These are phyloP conservation scores for Acanthornis magna DNA, from an alignment of 2,797 vertebrate genomes.

Conservation along the genomic window DNA sequence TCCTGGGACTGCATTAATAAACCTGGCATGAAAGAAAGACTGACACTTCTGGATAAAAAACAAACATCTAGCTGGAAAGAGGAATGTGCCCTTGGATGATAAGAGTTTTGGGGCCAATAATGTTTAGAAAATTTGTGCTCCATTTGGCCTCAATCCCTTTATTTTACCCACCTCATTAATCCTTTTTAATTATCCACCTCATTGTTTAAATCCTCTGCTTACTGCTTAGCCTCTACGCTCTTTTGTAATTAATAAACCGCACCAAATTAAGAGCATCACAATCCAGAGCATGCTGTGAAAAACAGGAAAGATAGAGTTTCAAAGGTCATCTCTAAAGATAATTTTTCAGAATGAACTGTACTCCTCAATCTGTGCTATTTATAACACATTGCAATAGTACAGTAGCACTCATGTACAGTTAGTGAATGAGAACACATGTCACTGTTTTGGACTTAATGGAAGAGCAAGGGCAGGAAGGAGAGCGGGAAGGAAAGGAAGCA, in stretches of 20 bases:
- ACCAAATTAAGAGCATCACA: conserved; percentile 12
- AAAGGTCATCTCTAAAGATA: conserved; percentile 66
- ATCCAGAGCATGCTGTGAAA: conserved; percentile 6
- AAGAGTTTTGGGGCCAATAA: neutral
- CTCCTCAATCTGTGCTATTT: conserved; percentile 65
- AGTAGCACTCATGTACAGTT: neutral
- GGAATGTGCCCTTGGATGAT: neutral
- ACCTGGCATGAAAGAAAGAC: neutral
- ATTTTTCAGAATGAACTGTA: conserved; percentile 64
- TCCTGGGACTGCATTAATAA: neutral
- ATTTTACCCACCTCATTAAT: conserved; percentile 61
- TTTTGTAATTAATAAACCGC: conserved; percentile 44
- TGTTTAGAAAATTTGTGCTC: conserved; percentile 17
- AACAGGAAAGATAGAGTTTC: conserved; percentile 13
- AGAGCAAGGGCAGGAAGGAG: neutral
- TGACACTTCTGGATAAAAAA: neutral
- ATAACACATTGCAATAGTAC: conserved; percentile 31
- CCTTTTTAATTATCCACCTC: conserved; percentile 62
- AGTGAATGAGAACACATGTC: neutral
- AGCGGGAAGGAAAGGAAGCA: neutral
- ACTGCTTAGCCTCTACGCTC: neutral
- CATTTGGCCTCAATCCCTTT: conserved; percentile 45
- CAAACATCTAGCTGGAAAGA: neutral
- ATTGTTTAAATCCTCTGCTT: conserved; percentile 56
- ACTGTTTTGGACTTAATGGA: neutral